Conservation (phyloP, 2,797 vertebrate species). For the Pseudomugil tenellus region DNA sequence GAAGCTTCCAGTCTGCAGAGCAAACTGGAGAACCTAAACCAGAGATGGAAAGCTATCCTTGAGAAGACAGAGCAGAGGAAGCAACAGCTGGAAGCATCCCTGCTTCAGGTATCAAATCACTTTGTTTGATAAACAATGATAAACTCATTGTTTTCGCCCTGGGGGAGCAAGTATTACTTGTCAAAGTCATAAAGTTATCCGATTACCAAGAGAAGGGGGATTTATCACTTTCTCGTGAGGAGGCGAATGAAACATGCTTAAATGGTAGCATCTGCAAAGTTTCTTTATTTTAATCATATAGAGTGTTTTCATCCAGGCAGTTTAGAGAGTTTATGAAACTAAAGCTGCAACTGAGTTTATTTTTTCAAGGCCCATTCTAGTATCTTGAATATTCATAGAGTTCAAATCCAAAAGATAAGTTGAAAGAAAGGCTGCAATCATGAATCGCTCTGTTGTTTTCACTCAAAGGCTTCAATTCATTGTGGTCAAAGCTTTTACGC, state of each 20-base stretch:
- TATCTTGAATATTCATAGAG: background rate
- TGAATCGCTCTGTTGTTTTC: conserved; percentile 16
- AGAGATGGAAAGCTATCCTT: conserved; percentile 91
- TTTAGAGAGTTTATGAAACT: background rate
- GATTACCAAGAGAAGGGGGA: background rate
- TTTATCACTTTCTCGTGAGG: conserved; percentile 22
- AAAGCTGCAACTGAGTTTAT: background rate
- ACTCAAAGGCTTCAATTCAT: conserved; percentile 12
- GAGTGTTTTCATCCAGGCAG: background rate
- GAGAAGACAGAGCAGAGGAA: conserved; percentile 92
- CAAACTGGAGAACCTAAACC: conserved; percentile 92
- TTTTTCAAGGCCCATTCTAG: background rate
- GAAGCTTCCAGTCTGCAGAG: conserved; percentile 92
- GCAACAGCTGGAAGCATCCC: conserved; percentile 89
- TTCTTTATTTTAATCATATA: background rate
- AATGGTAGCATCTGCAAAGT: background rate
- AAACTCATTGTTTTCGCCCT: conserved; percentile 28
- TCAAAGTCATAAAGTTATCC: conserved; percentile 36
- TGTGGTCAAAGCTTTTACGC: conserved; percentile 6
- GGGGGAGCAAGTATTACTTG: conserved; percentile 27
- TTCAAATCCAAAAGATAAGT: background rate
- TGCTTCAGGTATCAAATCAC: conserved; percentile 87
- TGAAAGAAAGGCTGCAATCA: background rate
- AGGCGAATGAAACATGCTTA: too few species aligned
- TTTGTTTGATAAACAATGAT: background rate